phyloP scores from a whole-genome alignment of 1,140 invertebrate species.

The Drosophila watanabei region DNA sequence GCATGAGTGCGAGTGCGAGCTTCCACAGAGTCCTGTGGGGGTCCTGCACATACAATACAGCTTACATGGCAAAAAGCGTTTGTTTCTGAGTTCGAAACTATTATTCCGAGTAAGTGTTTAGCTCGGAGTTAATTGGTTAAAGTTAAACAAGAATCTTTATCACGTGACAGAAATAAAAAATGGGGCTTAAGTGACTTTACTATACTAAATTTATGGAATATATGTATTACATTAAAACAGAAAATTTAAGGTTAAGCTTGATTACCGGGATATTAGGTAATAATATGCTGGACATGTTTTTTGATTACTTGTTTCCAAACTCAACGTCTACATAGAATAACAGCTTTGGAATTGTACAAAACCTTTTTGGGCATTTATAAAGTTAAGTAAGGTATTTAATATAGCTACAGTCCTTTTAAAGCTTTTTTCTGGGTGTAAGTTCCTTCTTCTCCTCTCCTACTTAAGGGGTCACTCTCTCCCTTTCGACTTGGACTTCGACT shows the following conservation, averaged over 20 bases:
- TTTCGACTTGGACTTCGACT: constrained; percentile 1
- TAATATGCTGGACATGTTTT: background rate
- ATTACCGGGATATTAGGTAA: background rate
- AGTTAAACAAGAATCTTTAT: background rate
- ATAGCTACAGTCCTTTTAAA: fast-evolving
- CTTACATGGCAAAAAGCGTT: background rate
- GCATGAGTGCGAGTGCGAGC: constrained; percentile 30
- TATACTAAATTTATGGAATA: background rate
- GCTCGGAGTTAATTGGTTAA: background rate
- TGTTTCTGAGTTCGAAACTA: background rate
- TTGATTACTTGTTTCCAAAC: background rate
- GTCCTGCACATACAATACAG: constrained; percentile 1
- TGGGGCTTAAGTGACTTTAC: background rate
- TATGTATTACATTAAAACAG: background rate
- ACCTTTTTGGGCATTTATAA: background rate
- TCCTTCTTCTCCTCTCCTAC: background rate
- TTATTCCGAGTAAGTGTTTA: no score
- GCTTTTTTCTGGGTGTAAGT: background rate
- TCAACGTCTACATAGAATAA: background rate
- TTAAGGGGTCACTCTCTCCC: constrained; percentile 5
- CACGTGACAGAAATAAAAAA: background rate
- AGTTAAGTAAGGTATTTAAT: background rate
- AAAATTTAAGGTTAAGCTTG: fast-evolving
- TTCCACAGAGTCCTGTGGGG: background rate
- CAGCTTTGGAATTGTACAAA: background rate